Percentiles rank a stretch among this genome's conserved stretches.
phyloP scores from a whole-genome alignment of 2,888 invertebrate species.

The Gortyna flavago region DNA sequence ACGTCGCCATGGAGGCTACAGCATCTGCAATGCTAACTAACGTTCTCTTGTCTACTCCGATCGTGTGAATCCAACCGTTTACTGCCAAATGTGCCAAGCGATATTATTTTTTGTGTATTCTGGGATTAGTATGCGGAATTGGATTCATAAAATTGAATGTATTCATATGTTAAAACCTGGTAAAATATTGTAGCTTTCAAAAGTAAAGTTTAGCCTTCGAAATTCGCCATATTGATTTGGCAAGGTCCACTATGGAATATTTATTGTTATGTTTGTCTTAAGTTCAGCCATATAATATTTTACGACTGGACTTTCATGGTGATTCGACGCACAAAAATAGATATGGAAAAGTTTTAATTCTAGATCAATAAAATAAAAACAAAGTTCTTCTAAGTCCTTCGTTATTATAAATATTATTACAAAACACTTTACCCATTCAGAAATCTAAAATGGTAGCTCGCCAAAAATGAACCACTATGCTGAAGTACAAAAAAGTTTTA shows the following conservation, averaged over 20 bases:
- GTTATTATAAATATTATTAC: neutral
- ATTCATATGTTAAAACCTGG: neutral
- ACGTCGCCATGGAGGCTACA: constrained; percentile 49
- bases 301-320: constrained; percentile 18
- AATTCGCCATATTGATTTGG: neutral
- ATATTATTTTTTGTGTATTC: neutral
- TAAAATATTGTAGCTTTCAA: neutral
- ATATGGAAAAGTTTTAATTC: neutral
- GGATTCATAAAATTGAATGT: neutral
- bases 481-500: neutral
- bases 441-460: too few relatives aligned
- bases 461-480: neutral
- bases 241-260: neutral
- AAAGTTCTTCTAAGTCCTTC: neutral
- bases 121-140: neutral
- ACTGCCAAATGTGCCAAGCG: constrained; percentile 3
- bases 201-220: neutral
- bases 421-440: neutral
- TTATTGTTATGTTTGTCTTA: constrained; percentile 16
- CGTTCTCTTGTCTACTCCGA: neutral
- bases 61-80: constrained; percentile 6
- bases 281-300: neutral
- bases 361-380: neutral
- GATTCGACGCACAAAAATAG: neutral
- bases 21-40: constrained; percentile 57